phyloP scores from a whole-genome alignment of 2,113 vertebrate species.

The Albula goreensis region DNA sequence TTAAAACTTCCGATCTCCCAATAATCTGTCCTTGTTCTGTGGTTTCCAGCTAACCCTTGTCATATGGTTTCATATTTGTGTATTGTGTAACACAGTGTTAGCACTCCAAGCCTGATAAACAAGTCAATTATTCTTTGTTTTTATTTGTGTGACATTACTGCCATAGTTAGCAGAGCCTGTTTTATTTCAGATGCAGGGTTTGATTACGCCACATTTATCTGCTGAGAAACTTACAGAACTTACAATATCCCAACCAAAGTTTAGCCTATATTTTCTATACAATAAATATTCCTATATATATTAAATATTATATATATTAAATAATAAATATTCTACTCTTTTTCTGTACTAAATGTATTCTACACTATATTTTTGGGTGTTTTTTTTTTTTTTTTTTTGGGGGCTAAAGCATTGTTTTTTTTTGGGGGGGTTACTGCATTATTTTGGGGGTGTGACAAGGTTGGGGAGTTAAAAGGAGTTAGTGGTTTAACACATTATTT shows the following conservation, averaged over 20 bases:
- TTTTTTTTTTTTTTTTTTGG: too few relatives aligned
- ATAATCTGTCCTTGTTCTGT: background rate
- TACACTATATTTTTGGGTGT: too few relatives aligned
- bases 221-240: background rate
- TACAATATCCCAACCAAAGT: too few relatives aligned
- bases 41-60: background rate
- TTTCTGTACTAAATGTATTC: too few relatives aligned
- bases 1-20: background rate
- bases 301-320: too few relatives aligned
- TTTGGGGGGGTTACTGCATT: background rate
- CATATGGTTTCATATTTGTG: background rate
- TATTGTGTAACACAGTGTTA: background rate
- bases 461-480: too few relatives aligned
- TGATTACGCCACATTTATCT: background rate
- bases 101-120: constrained; percentile 5
- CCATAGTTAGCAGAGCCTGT: background rate
- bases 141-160: background rate
- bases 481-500: constrained; percentile 7
- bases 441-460: background rate
- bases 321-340: too few relatives aligned
- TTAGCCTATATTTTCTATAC: too few relatives aligned
- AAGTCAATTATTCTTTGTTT: background rate
- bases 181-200: background rate
- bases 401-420: background rate
- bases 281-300: too few relatives aligned